Evolutionary conservation across 2,797 vertebrate species (phyloP), one percentile per base, ranked within the genome.

Genomic region (Gobionotothen gibberifrons): DNA sequence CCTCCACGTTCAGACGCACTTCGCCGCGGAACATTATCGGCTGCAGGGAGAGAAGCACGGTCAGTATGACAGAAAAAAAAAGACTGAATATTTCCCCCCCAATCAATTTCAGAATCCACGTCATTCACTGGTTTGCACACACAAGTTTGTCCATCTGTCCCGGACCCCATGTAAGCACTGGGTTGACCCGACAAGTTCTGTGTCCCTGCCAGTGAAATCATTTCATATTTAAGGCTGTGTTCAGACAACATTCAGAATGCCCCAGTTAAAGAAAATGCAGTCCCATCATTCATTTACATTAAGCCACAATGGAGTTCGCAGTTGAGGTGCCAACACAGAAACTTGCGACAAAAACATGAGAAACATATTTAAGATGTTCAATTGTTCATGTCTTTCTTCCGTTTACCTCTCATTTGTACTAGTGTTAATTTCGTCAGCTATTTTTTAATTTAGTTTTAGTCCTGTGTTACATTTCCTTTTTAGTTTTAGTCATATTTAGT

Each of bases 21-120:
- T 99, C 98, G 0, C 97, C 97, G 16, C 97, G 96, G 82, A 99
- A 99, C 97, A 99, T 98, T 86, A 99, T 96, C 14, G 98, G 98
- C 98, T 99, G 94, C 52, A 79, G 42, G 84, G 15, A 72, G 26
- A 79, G 47, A 6, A 17, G 4, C 9, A 52, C 6, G 0, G 65
- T 88, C 58, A 89, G 5, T 60, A 72, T 5, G 40, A 5, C 15
- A 22, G 29, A 54, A 70, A 16, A 0, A 2, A 5, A 26, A 3
- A 6, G 3, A 15, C 2, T 1, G 1, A 21, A 3, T 42, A 46
- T 32, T 29, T 46, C 49, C 21, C 49, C 21, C 8, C 0, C 32
- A 5, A 19, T 17, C 14, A 1, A 13, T 69, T 83, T 80, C 76
- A 86, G 29, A 26, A 73, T 85, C 84, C 78, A 87, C 69, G 51